Conservation (phyloP, 1,140 invertebrate genomes). For the Drosophila rufa region DNA sequence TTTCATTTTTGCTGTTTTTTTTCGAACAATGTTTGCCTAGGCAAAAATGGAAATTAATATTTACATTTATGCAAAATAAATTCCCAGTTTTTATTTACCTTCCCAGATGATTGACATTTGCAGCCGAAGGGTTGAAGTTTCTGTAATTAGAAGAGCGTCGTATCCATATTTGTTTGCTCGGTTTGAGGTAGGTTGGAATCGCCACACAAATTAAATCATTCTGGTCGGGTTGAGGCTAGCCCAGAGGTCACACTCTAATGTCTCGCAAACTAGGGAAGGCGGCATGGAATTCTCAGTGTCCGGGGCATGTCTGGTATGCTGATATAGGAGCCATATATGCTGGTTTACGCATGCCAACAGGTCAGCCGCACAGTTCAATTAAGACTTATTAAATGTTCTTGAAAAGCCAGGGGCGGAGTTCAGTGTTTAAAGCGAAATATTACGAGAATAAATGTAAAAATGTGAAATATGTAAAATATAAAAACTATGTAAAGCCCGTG, state of each 20-base stretch:
- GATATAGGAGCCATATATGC: constrained; percentile 10
- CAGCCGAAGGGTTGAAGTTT: constrained; percentile 55
- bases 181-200: constrained; percentile 27
- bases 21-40: constrained; percentile 39
- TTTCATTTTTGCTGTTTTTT: constrained; percentile 35
- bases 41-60: constrained; percentile 37
- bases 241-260: neutral
- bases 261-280: neutral
- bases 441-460: no score
- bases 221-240: neutral
- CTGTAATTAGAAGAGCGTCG: constrained; percentile 39
- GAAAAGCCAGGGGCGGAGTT: constrained; percentile 37
- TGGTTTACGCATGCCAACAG: constrained; percentile 51
- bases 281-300: neutral
- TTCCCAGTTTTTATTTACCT: constrained; percentile 46
- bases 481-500: no score
- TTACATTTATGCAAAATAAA: constrained; percentile 59
- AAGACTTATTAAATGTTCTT: constrained; percentile 65
- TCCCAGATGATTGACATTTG: constrained; percentile 66
- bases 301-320: constrained; percentile 22
- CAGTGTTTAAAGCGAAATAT: neutral
- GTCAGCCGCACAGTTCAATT: constrained; percentile 78
- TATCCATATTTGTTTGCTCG: constrained; percentile 28
- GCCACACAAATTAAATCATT: constrained; percentile 8
- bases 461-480: no score